Evolutionary conservation across 2,888 invertebrate species (phyloP).

Genomic region (Chrysolina oricalcia): DNA sequence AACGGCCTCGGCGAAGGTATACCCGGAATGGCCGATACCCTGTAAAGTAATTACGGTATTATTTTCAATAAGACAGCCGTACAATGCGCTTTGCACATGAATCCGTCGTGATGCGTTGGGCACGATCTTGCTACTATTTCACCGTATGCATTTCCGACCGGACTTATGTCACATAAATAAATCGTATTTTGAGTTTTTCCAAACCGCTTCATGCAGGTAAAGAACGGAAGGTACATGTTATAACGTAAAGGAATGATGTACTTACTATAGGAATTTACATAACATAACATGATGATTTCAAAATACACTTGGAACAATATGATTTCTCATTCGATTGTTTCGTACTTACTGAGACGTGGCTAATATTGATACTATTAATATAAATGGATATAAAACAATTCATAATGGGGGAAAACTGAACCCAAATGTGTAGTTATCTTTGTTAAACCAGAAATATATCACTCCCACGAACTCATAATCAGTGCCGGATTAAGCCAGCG

Average conservation of each 20-base stretch:
- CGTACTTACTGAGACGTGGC: too few species aligned
- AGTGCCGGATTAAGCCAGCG: too few species aligned
- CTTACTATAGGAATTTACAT: not conserved
- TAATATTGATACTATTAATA: too few species aligned
- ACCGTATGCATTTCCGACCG: not conserved
- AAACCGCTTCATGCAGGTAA: conserved; percentile 13
- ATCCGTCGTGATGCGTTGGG: conserved; percentile 28
- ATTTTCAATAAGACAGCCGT: conserved; percentile 61
- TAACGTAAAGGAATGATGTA: not conserved
- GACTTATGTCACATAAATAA: conserved; percentile 15
- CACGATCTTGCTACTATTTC: conserved; percentile 16
- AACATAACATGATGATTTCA: too few species aligned
- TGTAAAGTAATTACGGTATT: conserved; percentile 59
- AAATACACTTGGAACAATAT: too few species aligned
- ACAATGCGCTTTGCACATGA: conserved; percentile 59
- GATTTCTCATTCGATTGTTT: too few species aligned
- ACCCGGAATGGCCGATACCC: conserved; percentile 58
- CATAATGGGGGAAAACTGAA: too few species aligned
- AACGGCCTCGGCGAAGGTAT: conserved; percentile 41
- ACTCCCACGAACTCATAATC: too few species aligned
- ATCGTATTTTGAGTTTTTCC: not conserved
- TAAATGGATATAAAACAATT: too few species aligned
- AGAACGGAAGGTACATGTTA: not conserved
- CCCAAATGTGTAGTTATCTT: too few species aligned
- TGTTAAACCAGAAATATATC: too few species aligned